Base-by-base conservation (phyloP, 2,113 vertebrate species). In the Thinocorus orbignyianus region DNA sequence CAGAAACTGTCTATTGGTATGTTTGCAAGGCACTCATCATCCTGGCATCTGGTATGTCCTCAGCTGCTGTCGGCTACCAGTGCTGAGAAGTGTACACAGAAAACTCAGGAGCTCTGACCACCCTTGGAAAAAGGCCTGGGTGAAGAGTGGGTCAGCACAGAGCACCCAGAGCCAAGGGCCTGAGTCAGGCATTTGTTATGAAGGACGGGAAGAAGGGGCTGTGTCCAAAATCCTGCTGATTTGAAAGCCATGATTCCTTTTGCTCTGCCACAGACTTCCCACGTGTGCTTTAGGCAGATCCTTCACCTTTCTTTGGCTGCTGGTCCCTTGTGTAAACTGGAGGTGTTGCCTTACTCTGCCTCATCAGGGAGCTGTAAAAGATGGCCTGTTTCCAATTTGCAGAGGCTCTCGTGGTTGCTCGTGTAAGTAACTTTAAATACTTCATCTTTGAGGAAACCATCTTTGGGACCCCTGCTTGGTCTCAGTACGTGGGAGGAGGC, bases 161-260 rank as follows among this genome's bases (percentile, higher is more conserved):
- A 79, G 41, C 18, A 71, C 30, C 28, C 16, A 39, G 69, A 68
- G 49, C 28, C 33, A 11, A 9, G 18, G 24, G 23, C 26, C 65
- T 41, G 48, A 76, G 76, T 65, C 54, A 78, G 41, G 9, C 49
- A 64, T 88, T 83, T 70, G n/a, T 64, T 90, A 41, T 6, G 31
- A 60, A 85, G 44, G 26, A 16, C 2, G 3, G 44, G 49, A 79
- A 51, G 48, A 76, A 77, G 9, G 24, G 23, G 9, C 18, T 62
- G 1, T 60, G 39, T 66, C 1, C 0, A 42, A 78, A 81, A 62
- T 4, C 24, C 60, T 84, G 48, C 5, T 0, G 0, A 6, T 71
- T 68, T 72, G 78, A 58, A 79, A 85, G 42, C 37, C 33, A 31
- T 24, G 13, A 25, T 25, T 85, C 46, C 22, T 69, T 76, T 60